Evolutionary conservation across 2,888 invertebrate species (phyloP).

Genomic region (Hedychridium roseum): DNA sequence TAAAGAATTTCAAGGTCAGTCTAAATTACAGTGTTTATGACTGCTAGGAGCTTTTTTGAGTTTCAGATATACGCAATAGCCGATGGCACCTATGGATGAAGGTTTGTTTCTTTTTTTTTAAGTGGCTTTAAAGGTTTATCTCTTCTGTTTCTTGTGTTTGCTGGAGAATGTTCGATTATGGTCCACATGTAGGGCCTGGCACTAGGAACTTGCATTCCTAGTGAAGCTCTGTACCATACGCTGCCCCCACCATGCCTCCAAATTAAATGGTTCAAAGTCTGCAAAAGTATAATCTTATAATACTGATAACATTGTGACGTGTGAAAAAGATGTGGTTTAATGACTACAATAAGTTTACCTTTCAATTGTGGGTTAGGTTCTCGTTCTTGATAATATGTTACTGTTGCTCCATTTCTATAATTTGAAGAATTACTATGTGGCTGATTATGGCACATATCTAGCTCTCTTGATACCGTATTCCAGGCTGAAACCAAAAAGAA

Average conservation of each 20-base stretch:
- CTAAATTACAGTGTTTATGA: neutral
- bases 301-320: neutral
- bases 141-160: slow-evolving; percentile 58
- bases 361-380: slow-evolving; percentile 60
- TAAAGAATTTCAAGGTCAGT: slow-evolving; percentile 30
- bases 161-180: slow-evolving; percentile 57
- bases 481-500: slow-evolving; percentile 52
- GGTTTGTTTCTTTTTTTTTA: slow-evolving; percentile 12
- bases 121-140: slow-evolving; percentile 41
- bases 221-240: slow-evolving; percentile 74
- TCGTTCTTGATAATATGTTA: slow-evolving; percentile 73
- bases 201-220: slow-evolving; percentile 60
- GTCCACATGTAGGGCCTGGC: slow-evolving; percentile 53
- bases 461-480: slow-evolving; percentile 66
- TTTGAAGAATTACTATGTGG: slow-evolving; percentile 54
- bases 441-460: slow-evolving; percentile 64
- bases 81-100: neutral
- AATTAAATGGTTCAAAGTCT: slow-evolving; percentile 81
- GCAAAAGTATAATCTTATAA: slow-evolving; percentile 33
- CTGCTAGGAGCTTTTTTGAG: too few species aligned
- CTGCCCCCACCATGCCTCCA: slow-evolving; percentile 80
- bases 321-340: neutral
- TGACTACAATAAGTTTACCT: slow-evolving; percentile 38
- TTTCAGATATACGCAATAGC: too few species aligned
- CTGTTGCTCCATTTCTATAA: slow-evolving; percentile 66